Percentiles rank a stretch among this genome's conserved stretches.
Evolutionary conservation across 2,797 vertebrate species (phyloP).

Genomic region (Silurus aristotelis): DNA sequence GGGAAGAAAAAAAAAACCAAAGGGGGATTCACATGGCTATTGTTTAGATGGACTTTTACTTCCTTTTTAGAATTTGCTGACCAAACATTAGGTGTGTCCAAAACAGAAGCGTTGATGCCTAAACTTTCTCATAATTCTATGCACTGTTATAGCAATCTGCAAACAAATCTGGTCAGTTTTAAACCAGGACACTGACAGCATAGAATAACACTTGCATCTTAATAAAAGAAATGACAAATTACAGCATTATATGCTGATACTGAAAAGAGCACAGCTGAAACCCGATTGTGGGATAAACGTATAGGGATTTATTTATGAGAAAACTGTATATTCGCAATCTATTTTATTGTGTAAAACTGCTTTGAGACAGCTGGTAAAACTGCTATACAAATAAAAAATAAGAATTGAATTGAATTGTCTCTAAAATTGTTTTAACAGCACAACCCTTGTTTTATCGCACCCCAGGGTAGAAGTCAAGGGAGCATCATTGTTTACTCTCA

Average conservation of each 20-base stretch:
- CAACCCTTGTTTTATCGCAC: neutral
- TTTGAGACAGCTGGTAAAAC: no score
- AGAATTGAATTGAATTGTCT: no score
- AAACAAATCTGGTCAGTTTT: neutral
- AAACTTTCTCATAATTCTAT: neutral
- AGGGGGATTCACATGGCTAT: neutral
- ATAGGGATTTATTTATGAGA: no score
- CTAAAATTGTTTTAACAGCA: neutral
- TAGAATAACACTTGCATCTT: neutral
- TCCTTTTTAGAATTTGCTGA: slow-evolving; percentile 30
- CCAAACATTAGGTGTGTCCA: slow-evolving; percentile 20
- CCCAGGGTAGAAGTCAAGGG: neutral
- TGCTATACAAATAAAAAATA: no score
- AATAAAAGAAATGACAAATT: neutral
- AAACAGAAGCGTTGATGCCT: slow-evolving; percentile 1
- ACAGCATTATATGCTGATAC: neutral
- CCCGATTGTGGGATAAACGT: neutral
- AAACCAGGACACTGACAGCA: neutral
- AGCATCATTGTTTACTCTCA: neutral
- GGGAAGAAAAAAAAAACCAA: neutral
- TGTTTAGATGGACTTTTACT: slow-evolving; percentile 20
- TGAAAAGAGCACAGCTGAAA: neutral
- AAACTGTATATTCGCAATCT: no score
- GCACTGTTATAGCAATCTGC: neutral
- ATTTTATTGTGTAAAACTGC: no score